Evolutionary conservation across 2,888 invertebrate species (phyloP), one percentile per base, ranked within the genome.

Genomic region (Halictus ligatus): DNA sequence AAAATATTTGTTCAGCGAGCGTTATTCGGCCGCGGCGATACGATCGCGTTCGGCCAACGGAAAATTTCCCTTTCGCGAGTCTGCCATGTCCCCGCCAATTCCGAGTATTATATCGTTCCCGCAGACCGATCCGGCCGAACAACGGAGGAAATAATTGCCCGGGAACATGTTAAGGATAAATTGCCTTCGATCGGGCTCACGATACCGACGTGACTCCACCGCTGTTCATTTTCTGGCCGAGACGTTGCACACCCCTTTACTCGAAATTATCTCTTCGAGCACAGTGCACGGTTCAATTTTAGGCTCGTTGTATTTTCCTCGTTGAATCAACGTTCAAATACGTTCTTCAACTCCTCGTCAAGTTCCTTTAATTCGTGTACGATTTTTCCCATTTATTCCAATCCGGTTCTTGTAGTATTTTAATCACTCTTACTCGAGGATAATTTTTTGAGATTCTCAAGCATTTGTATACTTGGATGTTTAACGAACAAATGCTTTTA

Each of bases 1-100:
- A 92, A 90, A 91, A 92, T 91, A 92, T 88, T 90, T 89, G 85
- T 89, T 88, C 82, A 21, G 60, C 43, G 69, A 78, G 85, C 76
- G 75, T 77, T 84, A 69, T 69, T 40, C 80, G 78, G 78, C 74
- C 21, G 8, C 21, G 15, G 18, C 69, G 67, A 67, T 78, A 74
- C 83, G 64, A 50, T 74, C 58, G 60, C 67, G 74, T 50, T 69
- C 7, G 13, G 46, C 25, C 79, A 1, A 72, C n/a, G 75, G 58
- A 75, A 77, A 54, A n/a, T 48, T 67, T 74, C 40, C 8, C 29
- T 78, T 35, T 80, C 25, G n/a, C 77, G 64, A 54, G 60, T 13
- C 50, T 81, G 40, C 10, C 15, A 15, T 13, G 81, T 67, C 43
- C 0, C 29, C 6, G 3, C 12, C 15, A 21, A 50, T 29, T 64